Base-by-base conservation (phyloP, 1,140 invertebrate genomes). In the Euschistus heros region DNA sequence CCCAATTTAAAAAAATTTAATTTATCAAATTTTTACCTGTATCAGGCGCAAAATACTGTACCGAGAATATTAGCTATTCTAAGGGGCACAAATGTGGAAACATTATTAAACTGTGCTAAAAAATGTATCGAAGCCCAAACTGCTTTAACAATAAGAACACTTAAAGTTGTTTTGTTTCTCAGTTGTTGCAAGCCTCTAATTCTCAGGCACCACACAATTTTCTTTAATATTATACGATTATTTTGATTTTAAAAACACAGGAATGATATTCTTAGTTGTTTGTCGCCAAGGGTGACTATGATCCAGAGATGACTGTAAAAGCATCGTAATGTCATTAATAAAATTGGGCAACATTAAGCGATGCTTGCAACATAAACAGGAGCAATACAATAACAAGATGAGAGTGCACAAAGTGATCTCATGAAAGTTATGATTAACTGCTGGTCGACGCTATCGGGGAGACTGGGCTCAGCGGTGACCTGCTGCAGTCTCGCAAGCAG, bases 361-460 rank as follows among this genome's bases (percentile, higher is more conserved):
- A 64, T 55, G 63, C 46, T 64, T 64, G 63, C 50, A 52, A 66
- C 44, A 57, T 66, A 57, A 47, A 61, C 42, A 62, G 57, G 37
- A 42, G 24, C 42, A 47, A 64, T 61, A 42, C 52, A 47, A 24
- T 20, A 54, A 27, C 55, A 59, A 63, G 37, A 57, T 65, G 27
- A 47, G 42, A 42, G 60, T 67, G 66, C 64, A 64, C 60, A 62
- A 63, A 22, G 54, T 44, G 59, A 59, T 64, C 33, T 64, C 54
- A 57, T 47, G 59, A 17, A 57, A 57, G 54, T 57, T 57, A 65
- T 67, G 60, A 72, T 74, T 91, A 91, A 88, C 90, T 92, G 82
- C 88, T 91, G 72, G 89, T 91, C 69, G 88, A 91, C 44, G 89
- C 89, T 74, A 89, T 86, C 68, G 89, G 89, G 73, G 85, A 87